A percentile compares a stretch with the other conserved stretches of the same genome.
These are phyloP conservation scores for Hoplostethus atlanticus DNA, from an alignment of 2,797 vertebrate species.

Conservation along the genomic window DNA sequence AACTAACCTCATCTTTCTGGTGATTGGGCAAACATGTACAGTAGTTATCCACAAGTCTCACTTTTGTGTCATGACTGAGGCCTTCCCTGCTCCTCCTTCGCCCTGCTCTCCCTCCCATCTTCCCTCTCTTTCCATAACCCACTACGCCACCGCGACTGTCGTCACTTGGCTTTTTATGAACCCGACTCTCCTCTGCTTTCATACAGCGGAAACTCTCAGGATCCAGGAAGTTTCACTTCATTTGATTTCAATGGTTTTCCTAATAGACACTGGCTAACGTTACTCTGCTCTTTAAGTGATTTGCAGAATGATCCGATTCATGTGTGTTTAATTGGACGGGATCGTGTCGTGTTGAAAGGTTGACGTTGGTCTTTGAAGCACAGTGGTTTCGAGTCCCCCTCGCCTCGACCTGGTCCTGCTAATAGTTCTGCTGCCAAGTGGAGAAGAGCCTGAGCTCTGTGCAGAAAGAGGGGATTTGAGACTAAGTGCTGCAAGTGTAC, in stretches of 20 bases:
- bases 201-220: slow-evolving; percentile 45
- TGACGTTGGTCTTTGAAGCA: slow-evolving; percentile 10
- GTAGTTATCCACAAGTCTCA: not conserved
- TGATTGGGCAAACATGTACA: too few relatives aligned
- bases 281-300: not conserved
- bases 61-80: slow-evolving; percentile 16
- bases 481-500: slow-evolving; percentile 53
- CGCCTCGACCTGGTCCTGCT: slow-evolving; percentile 32
- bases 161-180: slow-evolving; percentile 66
- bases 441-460: slow-evolving; percentile 29
- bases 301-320: not conserved
- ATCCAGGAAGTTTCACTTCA: slow-evolving; percentile 22
- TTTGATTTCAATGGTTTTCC: slow-evolving; percentile 37
- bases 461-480: slow-evolving; percentile 46
- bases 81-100: slow-evolving; percentile 2
- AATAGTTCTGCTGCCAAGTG: slow-evolving; percentile 26
- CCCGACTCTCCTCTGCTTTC: slow-evolving; percentile 33
- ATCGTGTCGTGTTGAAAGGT: slow-evolving; percentile 8
- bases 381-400: not conserved
- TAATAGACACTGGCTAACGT: not conserved
- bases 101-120: slow-evolving; percentile 7
- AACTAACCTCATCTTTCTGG: too few relatives aligned
- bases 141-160: slow-evolving; percentile 54
- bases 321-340: slow-evolving; percentile 32
- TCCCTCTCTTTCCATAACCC: slow-evolving; percentile 57